These are phyloP conservation scores for Leptinotarsa lineolata DNA, from an alignment of 1,140 invertebrate genomes.

Conservation along the genomic window DNA sequence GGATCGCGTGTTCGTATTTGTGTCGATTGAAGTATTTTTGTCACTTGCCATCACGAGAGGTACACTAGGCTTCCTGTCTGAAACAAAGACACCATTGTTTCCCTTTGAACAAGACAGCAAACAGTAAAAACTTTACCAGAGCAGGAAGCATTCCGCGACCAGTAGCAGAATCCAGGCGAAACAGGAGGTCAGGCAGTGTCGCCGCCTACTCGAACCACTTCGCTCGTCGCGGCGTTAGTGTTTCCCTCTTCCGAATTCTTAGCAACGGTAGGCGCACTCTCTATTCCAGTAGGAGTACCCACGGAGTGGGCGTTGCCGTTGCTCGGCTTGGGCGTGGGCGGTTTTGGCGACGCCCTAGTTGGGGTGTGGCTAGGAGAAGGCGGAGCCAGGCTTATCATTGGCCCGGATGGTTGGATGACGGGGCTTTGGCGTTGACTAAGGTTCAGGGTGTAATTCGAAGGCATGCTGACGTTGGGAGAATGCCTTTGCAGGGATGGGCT, in stretches of 20 bases:
- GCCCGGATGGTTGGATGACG: slow-evolving; percentile 52
- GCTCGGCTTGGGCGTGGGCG: slow-evolving; percentile 38
- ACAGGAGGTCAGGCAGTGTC: slow-evolving; percentile 52
- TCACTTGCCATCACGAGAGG: slow-evolving; percentile 32
- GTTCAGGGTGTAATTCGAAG: slow-evolving; percentile 45
- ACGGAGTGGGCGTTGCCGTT: slow-evolving; percentile 22
- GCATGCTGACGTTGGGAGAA: slow-evolving; percentile 45
- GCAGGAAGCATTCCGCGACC: slow-evolving; percentile 46
- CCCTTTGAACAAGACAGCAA: background rate
- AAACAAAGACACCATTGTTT: slow-evolving; percentile 47
- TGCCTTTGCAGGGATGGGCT: slow-evolving; percentile 52
- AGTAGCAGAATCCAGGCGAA: slow-evolving; percentile 48
- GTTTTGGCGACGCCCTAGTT: slow-evolving; percentile 28
- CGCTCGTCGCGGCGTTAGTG: slow-evolving; percentile 10
- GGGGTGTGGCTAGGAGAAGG: slow-evolving; percentile 39
- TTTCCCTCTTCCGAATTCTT: slow-evolving; percentile 4
- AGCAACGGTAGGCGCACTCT: background rate
- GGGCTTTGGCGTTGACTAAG: slow-evolving; percentile 49
- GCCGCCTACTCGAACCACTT: slow-evolving; percentile 50
- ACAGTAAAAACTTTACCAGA: slow-evolving; percentile 44
- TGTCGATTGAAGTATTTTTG: slow-evolving; percentile 3
- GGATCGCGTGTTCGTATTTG: background rate
- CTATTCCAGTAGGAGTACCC: background rate
- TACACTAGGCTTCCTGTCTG: slow-evolving; percentile 53
- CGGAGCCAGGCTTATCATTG: slow-evolving; percentile 47